Percentiles rank a stretch among this genome's conserved stretches.
Conservation (phyloP, 2,797 vertebrate species). For the Fringilla coelebs region DNA sequence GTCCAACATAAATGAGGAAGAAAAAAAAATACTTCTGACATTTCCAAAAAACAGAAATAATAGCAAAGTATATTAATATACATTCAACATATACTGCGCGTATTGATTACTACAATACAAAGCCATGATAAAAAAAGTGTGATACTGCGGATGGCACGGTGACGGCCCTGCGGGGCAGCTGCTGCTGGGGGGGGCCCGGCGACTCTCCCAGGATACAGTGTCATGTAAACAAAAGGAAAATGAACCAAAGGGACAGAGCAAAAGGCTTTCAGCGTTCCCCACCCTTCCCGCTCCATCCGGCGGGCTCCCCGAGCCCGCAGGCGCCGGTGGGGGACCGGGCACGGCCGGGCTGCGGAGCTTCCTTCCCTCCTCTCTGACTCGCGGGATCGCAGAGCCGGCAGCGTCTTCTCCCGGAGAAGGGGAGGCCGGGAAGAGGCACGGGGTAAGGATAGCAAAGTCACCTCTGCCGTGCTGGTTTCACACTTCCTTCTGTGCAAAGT, state of each 20-base stretch:
- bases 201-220: conserved; percentile 51
- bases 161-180: background rate
- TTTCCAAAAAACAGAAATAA: conserved; percentile 79
- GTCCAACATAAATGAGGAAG: conserved; percentile 87
- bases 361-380: background rate
- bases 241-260: conserved; percentile 40
- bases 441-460: background rate
- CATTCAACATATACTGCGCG: conserved; percentile 81
- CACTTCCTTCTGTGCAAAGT: conserved; percentile 68
- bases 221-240: conserved; percentile 69
- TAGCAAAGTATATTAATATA: conserved; percentile 79
- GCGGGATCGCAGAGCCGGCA: background rate
- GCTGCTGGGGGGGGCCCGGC: background rate
- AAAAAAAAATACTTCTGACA: conserved; percentile 76
- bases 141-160: conserved; percentile 68
- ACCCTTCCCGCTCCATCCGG: background rate
- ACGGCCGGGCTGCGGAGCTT: rapidly evolving
- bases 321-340: background rate
- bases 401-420: background rate
- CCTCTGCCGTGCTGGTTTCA: conserved; percentile 49
- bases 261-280: background rate
- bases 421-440: background rate
- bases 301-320: background rate
- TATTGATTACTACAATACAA: conserved; percentile 78
- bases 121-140: conserved; percentile 73